A percentile compares a stretch with the other conserved stretches of the same genome.
These are phyloP conservation scores for Xanthostigma xanthostigma DNA, from an alignment of 2,888 invertebrate genomes.

Conservation along the genomic window DNA sequence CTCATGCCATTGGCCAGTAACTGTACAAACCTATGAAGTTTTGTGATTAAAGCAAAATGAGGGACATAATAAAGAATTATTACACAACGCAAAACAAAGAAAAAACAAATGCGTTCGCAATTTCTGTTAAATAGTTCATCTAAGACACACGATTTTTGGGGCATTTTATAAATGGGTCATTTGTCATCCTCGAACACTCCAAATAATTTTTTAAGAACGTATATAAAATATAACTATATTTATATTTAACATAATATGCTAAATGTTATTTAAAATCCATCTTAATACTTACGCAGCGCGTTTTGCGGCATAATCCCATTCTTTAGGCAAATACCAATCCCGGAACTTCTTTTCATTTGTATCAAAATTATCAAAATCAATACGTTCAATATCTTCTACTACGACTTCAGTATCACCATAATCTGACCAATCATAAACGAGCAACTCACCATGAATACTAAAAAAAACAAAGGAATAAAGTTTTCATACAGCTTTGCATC, in stretches of 20 bases:
- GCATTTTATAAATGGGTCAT: too few species aligned
- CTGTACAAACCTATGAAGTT: neutral
- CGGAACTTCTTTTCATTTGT: constrained; percentile 49
- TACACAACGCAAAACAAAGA: neutral
- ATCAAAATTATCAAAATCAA: constrained; percentile 49
- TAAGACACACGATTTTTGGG: too few species aligned
- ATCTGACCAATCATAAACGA: constrained; percentile 82
- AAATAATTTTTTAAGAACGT: too few species aligned
- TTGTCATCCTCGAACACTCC: too few species aligned
- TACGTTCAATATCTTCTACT: constrained; percentile 76
- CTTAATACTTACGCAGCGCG: constrained; percentile 28
- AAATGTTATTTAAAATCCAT: neutral
- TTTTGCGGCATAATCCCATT: constrained; percentile 44
- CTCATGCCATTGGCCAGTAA: too few species aligned
- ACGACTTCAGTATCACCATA: constrained; percentile 70
- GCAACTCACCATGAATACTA: constrained; percentile 57
- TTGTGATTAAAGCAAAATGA: neutral
- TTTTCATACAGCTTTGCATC: too few species aligned
- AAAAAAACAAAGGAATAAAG: neutral
- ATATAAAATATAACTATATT: too few species aligned
- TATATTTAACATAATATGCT: neutral
- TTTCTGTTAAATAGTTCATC: neutral
- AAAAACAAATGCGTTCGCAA: neutral
- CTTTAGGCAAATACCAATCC: constrained; percentile 57
- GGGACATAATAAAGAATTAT: too few species aligned